phyloP scores from a whole-genome alignment of 2,888 invertebrate genomes.

The Macaria notata region DNA sequence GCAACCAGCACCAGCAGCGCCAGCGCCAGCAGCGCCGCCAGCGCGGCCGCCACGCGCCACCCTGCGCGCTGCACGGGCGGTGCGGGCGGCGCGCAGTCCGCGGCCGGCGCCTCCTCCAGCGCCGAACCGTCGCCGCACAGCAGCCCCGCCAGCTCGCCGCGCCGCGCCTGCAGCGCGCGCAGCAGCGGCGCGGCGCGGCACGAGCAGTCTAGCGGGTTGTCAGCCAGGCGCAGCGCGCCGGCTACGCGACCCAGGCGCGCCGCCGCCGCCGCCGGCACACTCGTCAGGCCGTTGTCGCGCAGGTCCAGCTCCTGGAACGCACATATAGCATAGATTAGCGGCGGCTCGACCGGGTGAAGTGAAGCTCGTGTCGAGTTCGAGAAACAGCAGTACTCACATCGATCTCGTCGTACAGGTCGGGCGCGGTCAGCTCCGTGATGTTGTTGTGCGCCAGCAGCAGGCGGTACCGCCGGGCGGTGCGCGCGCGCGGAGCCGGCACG shows the following conservation, averaged over 20 bases:
- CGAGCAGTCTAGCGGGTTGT: constrained; percentile 25
- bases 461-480: constrained; percentile 17
- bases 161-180: not conserved
- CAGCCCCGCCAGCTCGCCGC: not conserved
- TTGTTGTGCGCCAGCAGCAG: constrained; percentile 29
- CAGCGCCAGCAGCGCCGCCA: constrained; percentile 2
- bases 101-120: constrained; percentile 2
- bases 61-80: constrained; percentile 5
- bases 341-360: not conserved
- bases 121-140: not conserved
- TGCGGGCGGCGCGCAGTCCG: constrained; percentile 10
- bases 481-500: constrained; percentile 25
- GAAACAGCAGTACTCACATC: constrained; percentile 12
- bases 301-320: constrained; percentile 30
- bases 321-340: no score
- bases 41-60: constrained; percentile 14
- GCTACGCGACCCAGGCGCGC: not conserved
- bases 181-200: constrained; percentile 10
- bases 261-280: constrained; percentile 4
- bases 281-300: constrained; percentile 18
- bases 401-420: constrained; percentile 19
- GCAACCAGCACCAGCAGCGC: constrained; percentile 12
- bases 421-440: constrained; percentile 26
- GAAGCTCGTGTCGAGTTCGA: not conserved
- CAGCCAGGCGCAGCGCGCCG: constrained; percentile 12